phyloP scores from a whole-genome alignment of 2,888 invertebrate genomes.

The Kryphioiulus occultus region DNA sequence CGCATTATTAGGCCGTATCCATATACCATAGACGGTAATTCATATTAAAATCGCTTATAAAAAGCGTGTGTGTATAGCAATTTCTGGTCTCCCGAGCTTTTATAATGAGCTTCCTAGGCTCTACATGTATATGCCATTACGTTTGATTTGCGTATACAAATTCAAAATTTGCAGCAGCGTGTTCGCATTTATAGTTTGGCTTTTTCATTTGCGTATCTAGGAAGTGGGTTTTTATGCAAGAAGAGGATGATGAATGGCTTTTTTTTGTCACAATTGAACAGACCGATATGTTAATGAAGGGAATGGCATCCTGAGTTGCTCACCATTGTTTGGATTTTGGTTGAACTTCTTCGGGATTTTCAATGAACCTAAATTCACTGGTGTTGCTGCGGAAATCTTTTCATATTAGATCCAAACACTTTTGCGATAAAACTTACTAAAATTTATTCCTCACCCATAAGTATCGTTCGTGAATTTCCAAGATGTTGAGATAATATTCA shows the following conservation, averaged over 20 bases:
- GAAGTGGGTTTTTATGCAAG: not conserved
- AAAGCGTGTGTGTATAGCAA: conserved; percentile 10
- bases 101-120: conserved; percentile 24
- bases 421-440: no score
- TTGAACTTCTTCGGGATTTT: no score
- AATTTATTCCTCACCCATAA: no score
- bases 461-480: no score
- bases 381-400: no score
- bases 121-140: not conserved
- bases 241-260: not conserved
- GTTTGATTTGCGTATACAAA: not conserved
- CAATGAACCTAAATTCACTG: no score
- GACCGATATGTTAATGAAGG: conserved; percentile 25
- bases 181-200: not conserved
- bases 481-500: no score
- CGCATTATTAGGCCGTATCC: not conserved
- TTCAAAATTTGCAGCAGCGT: not conserved
- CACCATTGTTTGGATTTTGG: no score
- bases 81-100: conserved; percentile 9
- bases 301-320: not conserved
- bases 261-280: conserved; percentile 1
- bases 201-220: not conserved
- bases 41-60: not conserved
- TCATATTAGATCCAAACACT: no score
- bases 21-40: not conserved